Evolutionary conservation across 2,888 invertebrate species (phyloP), one percentile per base, ranked within the genome.

Genomic region (Margaritifera margaritifera): DNA sequence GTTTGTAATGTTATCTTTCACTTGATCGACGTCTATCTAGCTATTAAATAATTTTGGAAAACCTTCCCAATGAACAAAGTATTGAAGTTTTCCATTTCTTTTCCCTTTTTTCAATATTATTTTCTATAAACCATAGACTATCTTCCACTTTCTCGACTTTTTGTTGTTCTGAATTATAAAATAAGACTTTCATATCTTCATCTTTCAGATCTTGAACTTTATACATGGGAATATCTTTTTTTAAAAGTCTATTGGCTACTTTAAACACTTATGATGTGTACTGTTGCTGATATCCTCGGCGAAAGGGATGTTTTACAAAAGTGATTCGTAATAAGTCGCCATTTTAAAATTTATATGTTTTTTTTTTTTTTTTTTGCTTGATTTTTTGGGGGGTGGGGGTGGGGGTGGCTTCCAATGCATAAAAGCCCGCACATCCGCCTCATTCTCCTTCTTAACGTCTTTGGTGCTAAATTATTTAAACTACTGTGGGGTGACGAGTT

Each of bases 381-480:
- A 6, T 5, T 42, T 25, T 15, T 53, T 60, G 22, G 55, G n/a
- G n/a, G n/a, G n/a, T n/a, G n/a, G n/a, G n/a, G n/a, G n/a, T n/a
- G n/a, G n/a, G 42, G 20, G 18, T 2, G 63, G 42, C 61, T 57
- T 55, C 19, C 58, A 50, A 60, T 72, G 71, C 68, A 75, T 68
- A 24, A 53, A 56, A 22, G 68, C 62, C 68, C 68, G n/a, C n/a
- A 75, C 6, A 50, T 72, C 71, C 5, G 72, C 71, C 56, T 72
- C 67, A 27, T 74, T 74, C 4, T 57, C 6, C 67, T 62, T 64
- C 50, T 62, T 69, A 1, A 69, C 72, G 55, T 73, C 65, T 61
- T 66, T 68, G 77, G 77, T n/a, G 77, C 63, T 51, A 67, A 57
- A 42, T 68, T 25, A n/a, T 69, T 66, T 42, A 75, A 66, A 52